Evolutionary conservation across 2,797 vertebrate genomes (phyloP), one percentile per base, ranked within the genome.

Genomic region (Manis pentadactyla): DNA sequence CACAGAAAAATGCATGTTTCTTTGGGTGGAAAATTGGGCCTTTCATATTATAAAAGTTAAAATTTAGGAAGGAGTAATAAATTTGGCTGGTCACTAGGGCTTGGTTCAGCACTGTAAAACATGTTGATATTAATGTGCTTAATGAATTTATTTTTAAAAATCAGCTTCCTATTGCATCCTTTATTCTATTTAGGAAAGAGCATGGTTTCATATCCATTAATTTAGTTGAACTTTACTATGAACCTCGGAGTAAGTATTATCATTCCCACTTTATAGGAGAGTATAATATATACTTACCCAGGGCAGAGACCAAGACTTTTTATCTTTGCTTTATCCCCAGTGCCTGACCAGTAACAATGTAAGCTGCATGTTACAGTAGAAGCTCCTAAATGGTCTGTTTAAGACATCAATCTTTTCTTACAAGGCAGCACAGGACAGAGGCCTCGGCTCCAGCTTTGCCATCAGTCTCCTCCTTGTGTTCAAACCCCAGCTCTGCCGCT

Each of bases 1-100:
- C 88, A 93, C 53, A 83, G 97, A 63, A 96, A 95, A 96, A 94
- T n/a, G 64, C 69, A 69, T 93, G 91, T 91, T 94, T 97, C 93
- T 51, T 96, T 97, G 79, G 79, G 95, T 92, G 71, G 31, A 92
- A 95, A 88, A 87, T 49, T 19, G 68, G 71, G 90, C 97, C 66
- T 55, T 97, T 95, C 75, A 85, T 81, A 64, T 92, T 81, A 64
- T 92, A 68, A 69, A 77, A 95, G 96, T 93, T 94, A 73, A 97
- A 94, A 93, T 66, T 64, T 61, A 93, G 71, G 94, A 13, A 37
- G 21, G 51, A 81, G 77, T 59, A 75, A 71, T 94, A 64, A 95
- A 85, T 29, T 46, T 53, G 46, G 46, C 34, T 31, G n/a, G 77
- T 29, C 64, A 64, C 96, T 66, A 34, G 6, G 25, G 57, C 42